Evolutionary conservation across 1,140 invertebrate species (phyloP).

Genomic region (Kradibia gibbosae): DNA sequence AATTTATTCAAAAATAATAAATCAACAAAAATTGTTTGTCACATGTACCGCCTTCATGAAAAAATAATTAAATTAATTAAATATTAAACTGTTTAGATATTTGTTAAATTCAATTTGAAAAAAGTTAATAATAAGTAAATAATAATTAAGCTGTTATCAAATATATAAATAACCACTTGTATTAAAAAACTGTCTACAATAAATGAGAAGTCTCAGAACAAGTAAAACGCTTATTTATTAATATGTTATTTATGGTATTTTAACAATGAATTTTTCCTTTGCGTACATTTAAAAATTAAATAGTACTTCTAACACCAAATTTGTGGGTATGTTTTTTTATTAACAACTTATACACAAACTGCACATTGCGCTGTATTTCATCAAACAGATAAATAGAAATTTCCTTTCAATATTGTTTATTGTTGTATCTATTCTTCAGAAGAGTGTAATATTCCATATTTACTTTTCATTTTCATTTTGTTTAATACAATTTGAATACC

Average conservation of each 20-base stretch:
- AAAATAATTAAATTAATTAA: no score
- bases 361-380: background rate
- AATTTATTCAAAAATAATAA: no score
- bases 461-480: slow-evolving; percentile 26
- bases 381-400: background rate
- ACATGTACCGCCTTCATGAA: no score
- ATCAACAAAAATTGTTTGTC: no score
- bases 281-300: no score
- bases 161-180: no score
- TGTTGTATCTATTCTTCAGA: background rate
- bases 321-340: background rate
- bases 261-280: background rate
- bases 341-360: background rate
- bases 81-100: no score
- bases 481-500: slow-evolving; percentile 5
- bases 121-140: no score
- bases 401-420: background rate
- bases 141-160: no score
- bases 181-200: no score
- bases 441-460: background rate
- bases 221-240: background rate
- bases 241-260: background rate
- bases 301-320: background rate
- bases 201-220: background rate
- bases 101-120: no score